Evolutionary conservation across 30 jellyfish, hydroid and myxozoan species (phyloP), one percentile per base, ranked within the genome.

Genomic region (Aurelia aurita): DNA sequence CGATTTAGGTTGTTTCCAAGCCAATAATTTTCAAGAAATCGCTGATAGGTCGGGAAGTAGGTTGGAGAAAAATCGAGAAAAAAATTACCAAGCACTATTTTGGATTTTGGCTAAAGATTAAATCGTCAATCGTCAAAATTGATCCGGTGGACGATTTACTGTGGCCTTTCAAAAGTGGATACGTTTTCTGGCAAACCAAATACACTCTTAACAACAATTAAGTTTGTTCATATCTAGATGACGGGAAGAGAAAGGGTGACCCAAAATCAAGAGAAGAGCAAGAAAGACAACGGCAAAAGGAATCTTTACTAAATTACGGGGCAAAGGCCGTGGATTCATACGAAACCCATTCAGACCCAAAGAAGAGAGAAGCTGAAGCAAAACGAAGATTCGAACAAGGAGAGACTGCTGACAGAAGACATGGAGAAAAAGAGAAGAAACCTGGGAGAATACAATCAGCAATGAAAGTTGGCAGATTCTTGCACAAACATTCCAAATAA

Each of bases 321-420:
- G 35, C 84, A n/a, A 35, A 26, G 19, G 93, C 87, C 23, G 72
- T 71, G 18, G 93, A 83, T 55, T 26, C 72, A 5, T 83, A 83
- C 62, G 93, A 83, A 27, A 70, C 81, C 2, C 93, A 83, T 46
- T 11, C 81, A 1, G 93, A 83, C 51, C 93, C 93, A 35, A 83
- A 83, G 87, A 83, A 70, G 75, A 83, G 93, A 71, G 93, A 83
- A 59, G 87, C 93, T 45, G 93, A 83, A 61, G 87, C 93, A 13
- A 83, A 70, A 58, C 59, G 87, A 3, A 39, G 93, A 51, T 55
- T 31, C 25, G 87, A 83, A 26, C 77, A 83, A 49, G 93, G 74
- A 3, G 93, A 60, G 74, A 83, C 93, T 1, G 81, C 43, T 59
- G 93, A 83, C 27, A 69, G 93, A 5, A 44, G 84, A 44, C 67